Evolutionary conservation across 37 sponge, comb jelly and placozoan species (phyloP), one percentile per base, ranked within the genome.

Genomic region (Petrosia ficiformis): DNA sequence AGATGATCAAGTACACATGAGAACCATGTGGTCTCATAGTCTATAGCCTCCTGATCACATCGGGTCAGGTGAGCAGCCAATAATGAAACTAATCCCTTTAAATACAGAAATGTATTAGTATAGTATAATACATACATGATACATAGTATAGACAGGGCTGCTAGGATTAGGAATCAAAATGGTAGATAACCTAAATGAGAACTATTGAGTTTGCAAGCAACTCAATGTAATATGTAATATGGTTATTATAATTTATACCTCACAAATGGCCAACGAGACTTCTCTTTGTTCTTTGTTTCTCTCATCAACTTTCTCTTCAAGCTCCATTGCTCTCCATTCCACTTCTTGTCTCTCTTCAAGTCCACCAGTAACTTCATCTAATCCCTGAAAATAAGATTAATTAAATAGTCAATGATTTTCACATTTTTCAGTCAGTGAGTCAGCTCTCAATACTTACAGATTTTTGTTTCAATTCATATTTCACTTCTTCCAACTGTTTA

Each of bases 1-100:
- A 69, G 67, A 63, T 76, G 71, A 65, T 91, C 92, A n/a, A 76
- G 72, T 0, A 79, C 79, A 35, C 80, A 71, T 31, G 61, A 65
- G 68, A 80, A 86, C 92, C 92, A 91, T 5, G 80, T 72, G 56
- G 85, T 84, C 75, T 77, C 86, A 40, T 80, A 77, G 34, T 90
- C 86, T 39, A 37, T 58, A 3, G 71, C 81, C 67, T 84, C 85
- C 41, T 84, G 74, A 43, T 83, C 90, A 71, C 85, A 84, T 65
- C 39, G 57, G 63, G 72, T 65, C 28, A 90, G 72, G 67, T 89
- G 90, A 43, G 74, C 76, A 22, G 74, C 42, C 48, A 89, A 72
- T 5, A 84, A 54, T 25, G 42, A 44, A 1, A 83, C 68, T 58
- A 90, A 69, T 38, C 75, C 57, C 90, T 58, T 26, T n/a, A n/a